Evolutionary conservation across 2,113 vertebrate genomes (phyloP), one percentile per base, ranked within the genome.

Genomic region (Charadrius vociferus): DNA sequence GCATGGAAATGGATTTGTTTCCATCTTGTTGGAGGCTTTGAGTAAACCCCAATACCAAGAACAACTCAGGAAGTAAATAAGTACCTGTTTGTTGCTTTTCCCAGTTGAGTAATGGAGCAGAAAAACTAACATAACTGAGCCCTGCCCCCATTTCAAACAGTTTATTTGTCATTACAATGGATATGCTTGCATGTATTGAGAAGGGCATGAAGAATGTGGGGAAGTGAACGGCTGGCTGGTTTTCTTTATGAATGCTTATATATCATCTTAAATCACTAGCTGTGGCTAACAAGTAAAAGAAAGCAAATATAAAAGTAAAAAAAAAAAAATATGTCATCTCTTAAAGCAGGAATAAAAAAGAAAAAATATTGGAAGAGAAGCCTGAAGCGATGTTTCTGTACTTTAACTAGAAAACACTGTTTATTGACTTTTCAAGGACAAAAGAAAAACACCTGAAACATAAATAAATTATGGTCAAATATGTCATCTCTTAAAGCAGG

Each of bases 341-440:
- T 66, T 77, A 78, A 80, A 86, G 22, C 29, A 82, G 45, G 5
- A 39, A 55, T 62, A 26, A 53, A 73, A 87, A 52, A 55, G 3
- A 59, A 81, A 66, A 93, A 70, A 65, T 37, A 72, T 45, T 72
- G 20, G 12, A 80, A 93, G 19, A 90, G 34, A 90, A 86, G 7
- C 15, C 45, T 83, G 29, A 88, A 93, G 50, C 1, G 6, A 20
- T 85, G 18, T 93, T 92, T 93, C 41, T 11, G 12, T 41, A 63
- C 21, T 74, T 87, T 61, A 74, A 63, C 23, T 36, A 32, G 41
- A 63, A 86, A 84, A 27, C 6, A n/a, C 12, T 66, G 10, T 66
- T 88, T 96, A 86, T 82, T 78, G 68, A 80, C 10, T 50, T 37
- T 88, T 83, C 55, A 92, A 93, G 63, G 75, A 92, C 45, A 83